Conservation (phyloP, 2,888 invertebrate species). For the Stenodema calcarata region DNA sequence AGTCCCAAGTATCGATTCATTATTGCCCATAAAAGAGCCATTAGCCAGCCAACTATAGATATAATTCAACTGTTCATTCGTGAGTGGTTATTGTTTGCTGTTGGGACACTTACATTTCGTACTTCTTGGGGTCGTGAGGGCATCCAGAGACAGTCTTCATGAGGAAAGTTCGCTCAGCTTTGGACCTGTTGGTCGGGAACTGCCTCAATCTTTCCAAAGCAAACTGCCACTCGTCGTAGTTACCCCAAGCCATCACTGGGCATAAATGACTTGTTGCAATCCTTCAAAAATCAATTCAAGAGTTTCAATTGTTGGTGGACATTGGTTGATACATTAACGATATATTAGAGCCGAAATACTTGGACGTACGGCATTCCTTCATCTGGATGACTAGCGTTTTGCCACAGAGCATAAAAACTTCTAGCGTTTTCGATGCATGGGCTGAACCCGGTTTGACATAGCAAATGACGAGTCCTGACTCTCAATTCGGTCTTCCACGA, state of each 20-base stretch:
- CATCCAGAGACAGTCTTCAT: constrained; percentile 81
- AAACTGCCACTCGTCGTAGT: constrained; percentile 81
- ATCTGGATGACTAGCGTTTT: constrained; percentile 75
- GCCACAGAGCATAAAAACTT: constrained; percentile 76
- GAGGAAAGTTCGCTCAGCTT: constrained; percentile 78
- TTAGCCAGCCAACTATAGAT: no score
- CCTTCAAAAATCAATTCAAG: constrained; percentile 62
- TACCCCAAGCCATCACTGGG: constrained; percentile 83
- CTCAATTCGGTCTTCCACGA: constrained; percentile 74
- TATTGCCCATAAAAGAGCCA: not conserved
- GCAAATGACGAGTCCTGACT: constrained; percentile 71
- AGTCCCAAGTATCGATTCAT: not conserved
- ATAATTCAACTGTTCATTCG: no score
- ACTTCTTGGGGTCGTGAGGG: constrained; percentile 74
- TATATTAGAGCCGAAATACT: no score
- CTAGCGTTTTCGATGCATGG: constrained; percentile 80
- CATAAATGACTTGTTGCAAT: constrained; percentile 79
- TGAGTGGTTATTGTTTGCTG: not conserved
- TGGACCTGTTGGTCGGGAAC: constrained; percentile 74
- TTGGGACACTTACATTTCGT: constrained; percentile 63
- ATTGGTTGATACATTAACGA: no score
- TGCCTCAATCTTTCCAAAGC: constrained; percentile 78
- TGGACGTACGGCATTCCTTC: constrained; percentile 79
- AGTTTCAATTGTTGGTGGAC: no score
- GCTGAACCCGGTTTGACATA: constrained; percentile 68